Evolutionary conservation across 2,113 vertebrate genomes (phyloP).

Genomic region (Holacanthus passer): DNA sequence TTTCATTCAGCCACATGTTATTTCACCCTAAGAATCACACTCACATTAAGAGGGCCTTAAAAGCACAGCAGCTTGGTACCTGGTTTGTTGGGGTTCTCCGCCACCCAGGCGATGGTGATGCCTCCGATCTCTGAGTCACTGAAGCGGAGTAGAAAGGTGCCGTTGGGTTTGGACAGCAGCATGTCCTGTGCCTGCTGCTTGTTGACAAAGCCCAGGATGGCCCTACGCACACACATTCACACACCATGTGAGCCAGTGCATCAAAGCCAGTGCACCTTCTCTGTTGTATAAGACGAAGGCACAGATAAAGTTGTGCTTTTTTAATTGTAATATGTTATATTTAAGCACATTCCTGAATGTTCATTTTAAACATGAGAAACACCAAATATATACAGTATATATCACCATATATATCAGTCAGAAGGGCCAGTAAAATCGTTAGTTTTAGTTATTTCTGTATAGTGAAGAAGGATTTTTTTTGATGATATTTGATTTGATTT

Average conservation of each 20-base stretch:
- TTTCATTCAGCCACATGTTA: not conserved
- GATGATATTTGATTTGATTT: not conserved
- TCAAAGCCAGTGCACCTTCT: not conserved
- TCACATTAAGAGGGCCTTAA: not conserved
- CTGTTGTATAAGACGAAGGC: not conserved
- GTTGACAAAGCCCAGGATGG: constrained; percentile 96
- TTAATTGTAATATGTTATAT: not conserved
- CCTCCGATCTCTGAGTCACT: constrained; percentile 97
- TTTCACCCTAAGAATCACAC: not conserved
- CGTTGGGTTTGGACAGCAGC: constrained; percentile 94
- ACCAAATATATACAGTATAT: not conserved
- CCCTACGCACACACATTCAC: constrained; percentile 80
- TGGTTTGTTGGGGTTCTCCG: constrained; percentile 87
- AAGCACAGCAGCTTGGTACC: constrained; percentile 61
- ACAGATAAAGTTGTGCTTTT: not conserved
- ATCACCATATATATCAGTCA: too few species aligned
- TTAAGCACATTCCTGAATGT: not conserved
- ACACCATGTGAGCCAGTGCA: not conserved
- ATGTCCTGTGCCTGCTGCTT: constrained; percentile 97
- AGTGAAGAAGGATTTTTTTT: not conserved
- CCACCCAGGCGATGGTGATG: constrained; percentile 96
- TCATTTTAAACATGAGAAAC: not conserved
- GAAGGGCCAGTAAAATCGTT: not conserved
- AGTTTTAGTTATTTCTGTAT: not conserved
- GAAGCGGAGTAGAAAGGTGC: constrained; percentile 95